These are phyloP conservation scores for Drosophila trapezifrons DNA, from an alignment of 1,140 invertebrate species.

Conservation along the genomic window DNA sequence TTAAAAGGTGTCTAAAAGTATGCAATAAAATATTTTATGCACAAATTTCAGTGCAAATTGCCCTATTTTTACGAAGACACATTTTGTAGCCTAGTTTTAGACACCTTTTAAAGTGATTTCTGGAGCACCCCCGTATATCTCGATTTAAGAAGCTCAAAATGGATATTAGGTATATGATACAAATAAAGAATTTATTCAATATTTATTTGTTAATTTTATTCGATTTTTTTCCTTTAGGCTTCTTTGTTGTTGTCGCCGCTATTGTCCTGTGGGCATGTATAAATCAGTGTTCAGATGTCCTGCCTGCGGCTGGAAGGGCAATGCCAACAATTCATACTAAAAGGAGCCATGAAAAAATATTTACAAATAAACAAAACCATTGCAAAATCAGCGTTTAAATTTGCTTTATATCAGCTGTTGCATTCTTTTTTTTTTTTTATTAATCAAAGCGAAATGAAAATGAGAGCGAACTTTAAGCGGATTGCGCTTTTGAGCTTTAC, in stretches of 20 bases:
- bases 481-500: background rate
- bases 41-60: no score
- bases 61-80: no score
- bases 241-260: background rate
- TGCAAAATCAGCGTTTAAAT: no score
- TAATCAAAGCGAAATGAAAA: background rate
- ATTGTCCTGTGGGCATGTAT: slow-evolving; percentile 7
- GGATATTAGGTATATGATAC: background rate
- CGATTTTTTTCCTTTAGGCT: background rate
- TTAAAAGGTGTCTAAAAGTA: no score
- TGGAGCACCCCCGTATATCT: no score
- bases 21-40: no score
- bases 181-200: background rate
- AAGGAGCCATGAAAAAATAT: background rate
- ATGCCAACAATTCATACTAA: background rate
- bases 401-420: background rate
- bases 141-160: background rate
- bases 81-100: no score
- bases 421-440: background rate
- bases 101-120: no score
- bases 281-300: background rate
- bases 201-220: background rate
- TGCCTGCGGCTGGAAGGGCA: background rate
- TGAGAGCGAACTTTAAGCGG: background rate
- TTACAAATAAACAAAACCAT: background rate